These are phyloP conservation scores for Drosophila arizonae DNA, from an alignment of 1,140 invertebrate genomes.

Conservation along the genomic window DNA sequence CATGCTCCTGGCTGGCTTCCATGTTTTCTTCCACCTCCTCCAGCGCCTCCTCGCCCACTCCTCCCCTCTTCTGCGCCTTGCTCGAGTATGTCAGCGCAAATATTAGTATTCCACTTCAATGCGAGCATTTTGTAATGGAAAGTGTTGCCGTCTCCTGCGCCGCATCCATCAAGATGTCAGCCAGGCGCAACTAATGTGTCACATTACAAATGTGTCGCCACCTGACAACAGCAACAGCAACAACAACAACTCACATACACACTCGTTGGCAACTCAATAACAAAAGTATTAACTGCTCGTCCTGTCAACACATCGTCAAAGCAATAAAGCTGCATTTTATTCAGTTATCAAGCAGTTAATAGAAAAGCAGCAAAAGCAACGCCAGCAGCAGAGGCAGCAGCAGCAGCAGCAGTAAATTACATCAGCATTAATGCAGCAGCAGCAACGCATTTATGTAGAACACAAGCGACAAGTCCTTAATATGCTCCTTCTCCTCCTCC, in stretches of 20 bases:
- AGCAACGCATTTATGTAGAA: conserved; percentile 68
- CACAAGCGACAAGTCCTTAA: conserved; percentile 68
- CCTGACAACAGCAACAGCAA: conserved; percentile 10
- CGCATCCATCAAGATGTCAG: conserved; percentile 66
- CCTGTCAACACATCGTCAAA: conserved; percentile 36
- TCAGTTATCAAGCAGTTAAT: conserved; percentile 50
- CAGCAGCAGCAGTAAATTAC: conserved; percentile 17
- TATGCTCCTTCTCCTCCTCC: conserved; percentile 2
- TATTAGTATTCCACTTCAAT: conserved; percentile 80
- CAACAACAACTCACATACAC: background rate
- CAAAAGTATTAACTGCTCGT: conserved; percentile 65
- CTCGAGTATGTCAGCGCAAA: conserved; percentile 72
- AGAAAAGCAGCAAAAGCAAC: background rate
- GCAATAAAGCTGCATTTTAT: conserved; percentile 68
- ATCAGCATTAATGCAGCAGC: conserved; percentile 53
- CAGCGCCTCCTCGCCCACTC: too few species aligned
- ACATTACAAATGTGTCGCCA: conserved; percentile 65
- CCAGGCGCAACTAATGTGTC: conserved; percentile 75
- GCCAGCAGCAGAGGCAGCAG: conserved; percentile 15
- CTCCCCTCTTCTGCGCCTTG: conserved; percentile 3
- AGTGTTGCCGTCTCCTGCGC: conserved; percentile 54
- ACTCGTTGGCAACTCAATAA: conserved; percentile 57
- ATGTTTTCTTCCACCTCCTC: conserved; percentile 37
- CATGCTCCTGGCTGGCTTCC: conserved; percentile 54
- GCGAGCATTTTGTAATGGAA: conserved; percentile 79